These are phyloP conservation scores for Leptopilina syphax DNA, from an alignment of 2,888 invertebrate genomes.

Conservation along the genomic window DNA sequence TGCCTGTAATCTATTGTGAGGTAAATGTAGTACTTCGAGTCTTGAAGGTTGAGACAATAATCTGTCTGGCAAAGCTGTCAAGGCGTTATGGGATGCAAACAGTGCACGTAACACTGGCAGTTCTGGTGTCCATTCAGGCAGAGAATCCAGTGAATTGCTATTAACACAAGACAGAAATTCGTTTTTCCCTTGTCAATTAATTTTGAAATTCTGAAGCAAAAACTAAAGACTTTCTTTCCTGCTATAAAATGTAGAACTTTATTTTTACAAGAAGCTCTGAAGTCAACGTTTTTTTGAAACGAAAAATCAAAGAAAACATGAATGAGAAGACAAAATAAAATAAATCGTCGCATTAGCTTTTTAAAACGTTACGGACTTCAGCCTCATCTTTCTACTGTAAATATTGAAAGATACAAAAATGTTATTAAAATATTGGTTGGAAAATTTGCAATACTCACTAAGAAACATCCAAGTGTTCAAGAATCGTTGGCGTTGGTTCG, in stretches of 20 bases:
- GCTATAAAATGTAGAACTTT: too few species aligned
- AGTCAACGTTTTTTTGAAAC: too few species aligned
- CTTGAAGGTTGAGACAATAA: slow-evolving; percentile 86
- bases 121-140: slow-evolving; percentile 88
- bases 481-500: slow-evolving; percentile 83
- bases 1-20: slow-evolving; percentile 86
- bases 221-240: too few species aligned
- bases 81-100: slow-evolving; percentile 86
- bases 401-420: too few species aligned
- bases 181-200: too few species aligned
- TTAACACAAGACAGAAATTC: slow-evolving; percentile 42
- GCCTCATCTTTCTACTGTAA: too few species aligned
- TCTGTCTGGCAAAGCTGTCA: slow-evolving; percentile 85
- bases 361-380: too few species aligned
- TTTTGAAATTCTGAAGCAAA: too few species aligned
- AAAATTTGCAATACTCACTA: slow-evolving; percentile 77
- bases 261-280: too few species aligned
- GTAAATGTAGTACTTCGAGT: slow-evolving; percentile 85
- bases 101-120: slow-evolving; percentile 85
- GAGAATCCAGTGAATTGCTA: slow-evolving; percentile 83
- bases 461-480: slow-evolving; percentile 88
- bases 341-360: too few species aligned
- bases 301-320: too few species aligned
- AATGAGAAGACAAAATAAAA: too few species aligned
- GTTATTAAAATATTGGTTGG: background rate